A percentile compares a stretch with the other conserved stretches of the same genome.
These are phyloP conservation scores for Archocentrus centrarchus DNA, from an alignment of 2,113 vertebrate species.

Conservation along the genomic window DNA sequence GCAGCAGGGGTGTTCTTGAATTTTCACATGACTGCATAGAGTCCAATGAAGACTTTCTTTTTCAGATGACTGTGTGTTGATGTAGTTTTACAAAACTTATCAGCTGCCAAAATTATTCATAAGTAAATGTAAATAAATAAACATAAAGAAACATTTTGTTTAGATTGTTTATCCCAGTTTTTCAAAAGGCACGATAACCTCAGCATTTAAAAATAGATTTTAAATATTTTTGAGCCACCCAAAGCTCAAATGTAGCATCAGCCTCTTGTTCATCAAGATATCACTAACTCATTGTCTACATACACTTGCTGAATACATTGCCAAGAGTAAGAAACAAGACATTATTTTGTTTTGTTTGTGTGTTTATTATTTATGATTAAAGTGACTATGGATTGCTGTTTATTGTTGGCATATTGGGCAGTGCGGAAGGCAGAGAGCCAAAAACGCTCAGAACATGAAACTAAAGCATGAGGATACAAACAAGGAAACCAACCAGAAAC, in stretches of 20 bases:
- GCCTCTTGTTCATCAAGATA: neutral
- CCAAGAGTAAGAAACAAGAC: neutral
- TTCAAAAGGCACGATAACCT: too few species aligned
- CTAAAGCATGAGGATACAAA: too few species aligned
- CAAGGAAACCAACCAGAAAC: too few species aligned
- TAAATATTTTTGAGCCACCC: neutral
- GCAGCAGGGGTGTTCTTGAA: neutral
- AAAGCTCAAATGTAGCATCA: neutral
- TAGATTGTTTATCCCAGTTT: too few species aligned
- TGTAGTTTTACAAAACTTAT: neutral
- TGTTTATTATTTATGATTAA: neutral
- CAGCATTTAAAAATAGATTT: accelerated
- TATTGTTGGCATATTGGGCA: neutral
- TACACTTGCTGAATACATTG: neutral
- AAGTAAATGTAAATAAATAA: neutral
- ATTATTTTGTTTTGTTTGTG: neutral
- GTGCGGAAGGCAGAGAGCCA: too few species aligned
- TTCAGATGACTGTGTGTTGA: neutral
- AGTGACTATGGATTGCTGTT: neutral
- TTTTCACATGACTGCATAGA: neutral
- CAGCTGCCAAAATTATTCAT: neutral
- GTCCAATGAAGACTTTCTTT: neutral
- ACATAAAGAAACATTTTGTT: neutral
- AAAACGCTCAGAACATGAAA: too few species aligned
- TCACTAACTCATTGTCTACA: neutral